Evolutionary conservation across 1,140 invertebrate genomes (phyloP), one percentile per base, ranked within the genome.

Genomic region (Drosophila pandora): DNA sequence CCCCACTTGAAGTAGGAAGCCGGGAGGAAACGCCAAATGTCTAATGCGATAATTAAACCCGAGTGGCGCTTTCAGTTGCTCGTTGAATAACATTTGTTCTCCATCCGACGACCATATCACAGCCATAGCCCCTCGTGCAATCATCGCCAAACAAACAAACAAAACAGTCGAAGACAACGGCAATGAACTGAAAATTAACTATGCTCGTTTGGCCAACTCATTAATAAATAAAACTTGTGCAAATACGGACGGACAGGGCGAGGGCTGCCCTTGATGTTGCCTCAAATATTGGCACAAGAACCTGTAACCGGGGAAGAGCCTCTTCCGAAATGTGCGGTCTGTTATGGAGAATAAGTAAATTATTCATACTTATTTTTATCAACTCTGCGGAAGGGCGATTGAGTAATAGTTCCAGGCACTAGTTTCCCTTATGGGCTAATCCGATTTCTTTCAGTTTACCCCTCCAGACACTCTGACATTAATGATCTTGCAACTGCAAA

Each of bases 161-260:
- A 68, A 68, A 70, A 25, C 41, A 52, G 32, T 32, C 55, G 12
- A 71, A 70, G 57, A 79, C 61, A 71, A 60, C 60, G 67, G 74
- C 81, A 84, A 83, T 57, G 56, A 73, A 65, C 72, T 76, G 81
- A 49, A 70, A 81, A 87, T 81, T 81, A 74, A 69, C 67, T 85
- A 85, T 87, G 82, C 60, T 87, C 77, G 76, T 87, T 81, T 81
- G 76, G 67, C 67, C 62, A 70, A 47, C 65, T 83, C 68, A 83
- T 83, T 83, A 79, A 55, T 76, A 69, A 81, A 75, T 67, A 73
- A 48, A 85, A 77, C 72, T 81, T 34, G 48, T 39, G 61, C 61
- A 56, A 74, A 65, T 57, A 65, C 22, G 37, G 70, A 70, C 23
- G 37, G 28, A 21, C 8, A 49, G 48, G 34, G 41, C 39, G 25